Percentiles rank a stretch among this genome's conserved stretches.
phyloP scores from a whole-genome alignment of 2,888 invertebrate genomes.

The Platerodrilus igneus region DNA sequence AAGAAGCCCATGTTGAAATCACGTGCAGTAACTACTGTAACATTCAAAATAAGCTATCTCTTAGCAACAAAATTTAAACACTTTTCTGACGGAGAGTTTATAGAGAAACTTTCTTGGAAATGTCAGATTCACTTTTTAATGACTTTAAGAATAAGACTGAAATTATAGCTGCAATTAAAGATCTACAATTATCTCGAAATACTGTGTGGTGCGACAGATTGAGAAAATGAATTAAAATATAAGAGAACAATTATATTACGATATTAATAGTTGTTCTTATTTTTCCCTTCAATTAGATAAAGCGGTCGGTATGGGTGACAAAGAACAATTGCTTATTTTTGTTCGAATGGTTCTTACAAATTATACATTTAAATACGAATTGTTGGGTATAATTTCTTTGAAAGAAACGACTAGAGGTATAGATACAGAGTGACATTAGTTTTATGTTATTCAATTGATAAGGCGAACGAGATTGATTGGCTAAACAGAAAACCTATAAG shows the following conservation, averaged over 20 bases:
- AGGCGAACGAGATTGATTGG: no score
- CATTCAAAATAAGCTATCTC: conserved; percentile 21
- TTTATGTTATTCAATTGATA: no score
- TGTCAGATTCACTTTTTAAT: conserved; percentile 14
- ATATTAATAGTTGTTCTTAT: no score
- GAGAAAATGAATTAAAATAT: no score
- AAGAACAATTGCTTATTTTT: conserved; percentile 19
- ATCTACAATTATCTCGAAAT: conserved; percentile 18
- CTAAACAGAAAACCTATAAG: no score
- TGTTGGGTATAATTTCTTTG: conserved; percentile 22
- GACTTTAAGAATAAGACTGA: no score
- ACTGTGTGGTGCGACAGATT: conserved; percentile 15
- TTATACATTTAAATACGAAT: conserved; percentile 21
- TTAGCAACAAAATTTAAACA: conserved; percentile 21
- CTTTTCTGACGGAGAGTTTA: conserved; percentile 16
- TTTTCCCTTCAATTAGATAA: conserved; percentile 22
- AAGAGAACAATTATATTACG: no score
- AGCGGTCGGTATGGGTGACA: no score
- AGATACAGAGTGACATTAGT: no score
- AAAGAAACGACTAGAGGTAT: conserved; percentile 23
- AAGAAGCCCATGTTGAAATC: conserved; percentile 22
- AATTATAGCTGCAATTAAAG: conserved; percentile 21
- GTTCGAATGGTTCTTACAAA: conserved; percentile 19
- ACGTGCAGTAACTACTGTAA: conserved; percentile 17
- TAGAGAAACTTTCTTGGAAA: conserved; percentile 13